Conservation (phyloP, 2,797 vertebrate genomes). For the Pangasius macronema region DNA sequence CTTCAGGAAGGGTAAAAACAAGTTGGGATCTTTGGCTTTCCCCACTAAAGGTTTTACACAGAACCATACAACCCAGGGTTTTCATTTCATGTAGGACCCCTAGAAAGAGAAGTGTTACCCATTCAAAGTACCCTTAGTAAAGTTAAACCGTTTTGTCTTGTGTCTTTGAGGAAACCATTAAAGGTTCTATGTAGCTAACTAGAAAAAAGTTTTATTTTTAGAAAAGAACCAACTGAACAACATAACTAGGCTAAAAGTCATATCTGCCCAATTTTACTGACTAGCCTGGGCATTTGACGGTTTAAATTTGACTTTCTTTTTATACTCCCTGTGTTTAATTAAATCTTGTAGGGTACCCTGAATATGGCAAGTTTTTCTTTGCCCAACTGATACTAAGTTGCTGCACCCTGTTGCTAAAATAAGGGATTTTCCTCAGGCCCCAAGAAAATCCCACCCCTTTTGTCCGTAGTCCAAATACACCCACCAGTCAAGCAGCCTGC, state of each 20-base stretch:
- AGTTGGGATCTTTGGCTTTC: neutral
- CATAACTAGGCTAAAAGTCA: neutral
- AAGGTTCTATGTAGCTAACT: no score
- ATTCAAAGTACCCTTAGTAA: neutral
- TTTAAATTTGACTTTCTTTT: neutral
- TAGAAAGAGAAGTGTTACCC: neutral
- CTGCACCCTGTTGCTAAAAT: slow-evolving; percentile 22
- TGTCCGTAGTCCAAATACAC: slow-evolving; percentile 25
- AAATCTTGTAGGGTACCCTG: neutral
- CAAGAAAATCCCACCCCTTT: slow-evolving; percentile 34
- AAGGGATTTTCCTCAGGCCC: slow-evolving; percentile 34
- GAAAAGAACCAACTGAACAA: neutral
- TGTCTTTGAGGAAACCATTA: neutral
- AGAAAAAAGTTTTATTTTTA: neutral
- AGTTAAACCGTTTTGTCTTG: neutral
- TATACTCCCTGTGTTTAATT: neutral
- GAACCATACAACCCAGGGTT: neutral
- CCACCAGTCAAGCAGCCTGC: slow-evolving; percentile 25
- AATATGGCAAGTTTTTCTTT: neutral
- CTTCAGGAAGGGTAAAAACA: neutral
- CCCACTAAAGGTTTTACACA: neutral
- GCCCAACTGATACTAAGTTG: neutral
- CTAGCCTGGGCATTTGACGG: neutral
- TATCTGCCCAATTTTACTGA: neutral
- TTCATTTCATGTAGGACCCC: neutral